Conservation (phyloP, 2,888 invertebrate genomes). For the Rotaria magnacalcarata region DNA sequence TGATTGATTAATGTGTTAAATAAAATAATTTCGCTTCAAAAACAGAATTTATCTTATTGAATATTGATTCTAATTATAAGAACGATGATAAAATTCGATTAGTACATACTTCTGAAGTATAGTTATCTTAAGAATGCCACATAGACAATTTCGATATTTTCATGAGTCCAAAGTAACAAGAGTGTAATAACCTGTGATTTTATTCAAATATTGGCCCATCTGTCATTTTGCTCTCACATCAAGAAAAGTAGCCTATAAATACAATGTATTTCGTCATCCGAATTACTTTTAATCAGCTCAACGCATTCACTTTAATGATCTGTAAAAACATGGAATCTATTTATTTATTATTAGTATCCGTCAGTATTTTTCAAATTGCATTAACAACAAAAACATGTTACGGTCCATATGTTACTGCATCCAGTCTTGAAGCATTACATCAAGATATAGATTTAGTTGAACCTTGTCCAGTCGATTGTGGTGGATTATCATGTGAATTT, state of each 20-base stretch:
- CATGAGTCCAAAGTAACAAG: too few species aligned
- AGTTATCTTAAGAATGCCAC: too few species aligned
- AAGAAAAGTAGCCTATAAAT: background rate
- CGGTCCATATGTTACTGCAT: constrained; percentile 7
- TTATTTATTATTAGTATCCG: background rate
- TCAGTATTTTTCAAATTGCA: background rate
- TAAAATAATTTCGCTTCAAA: too few species aligned
- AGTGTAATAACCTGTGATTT: background rate
- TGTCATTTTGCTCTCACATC: background rate
- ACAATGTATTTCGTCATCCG: background rate
- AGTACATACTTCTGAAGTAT: too few species aligned
- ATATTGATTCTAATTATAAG: too few species aligned
- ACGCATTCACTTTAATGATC: too few species aligned
- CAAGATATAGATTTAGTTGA: background rate
- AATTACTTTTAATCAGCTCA: too few species aligned
- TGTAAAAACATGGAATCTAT: background rate
- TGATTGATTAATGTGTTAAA: too few species aligned
- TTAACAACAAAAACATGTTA: background rate
- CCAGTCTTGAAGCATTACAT: constrained; percentile 11
- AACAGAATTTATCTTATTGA: too few species aligned
- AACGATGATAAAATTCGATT: too few species aligned
- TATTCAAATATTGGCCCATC: background rate
- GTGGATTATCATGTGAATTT: constrained; percentile 17
- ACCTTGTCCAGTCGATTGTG: constrained; percentile 36
- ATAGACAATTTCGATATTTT: too few species aligned